These are phyloP conservation scores for Lateolabrax maculatus DNA, from an alignment of 2,797 vertebrate genomes.

Conservation along the genomic window DNA sequence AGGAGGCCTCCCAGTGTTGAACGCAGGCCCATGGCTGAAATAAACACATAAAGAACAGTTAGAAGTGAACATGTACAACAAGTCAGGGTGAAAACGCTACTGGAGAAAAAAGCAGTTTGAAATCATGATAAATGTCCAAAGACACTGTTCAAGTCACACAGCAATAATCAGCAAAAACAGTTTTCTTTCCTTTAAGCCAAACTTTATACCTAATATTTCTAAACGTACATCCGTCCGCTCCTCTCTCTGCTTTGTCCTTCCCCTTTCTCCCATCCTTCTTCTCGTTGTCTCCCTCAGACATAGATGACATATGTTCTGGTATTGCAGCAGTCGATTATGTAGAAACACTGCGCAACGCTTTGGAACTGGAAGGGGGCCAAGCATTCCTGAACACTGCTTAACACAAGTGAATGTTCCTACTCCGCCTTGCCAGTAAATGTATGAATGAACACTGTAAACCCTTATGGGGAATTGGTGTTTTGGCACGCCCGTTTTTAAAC, in stretches of 20 bases:
- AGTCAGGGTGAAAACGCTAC: background rate
- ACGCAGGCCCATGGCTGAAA: conserved; percentile 62
- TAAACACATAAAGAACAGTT: conserved; percentile 25
- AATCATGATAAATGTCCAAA: background rate
- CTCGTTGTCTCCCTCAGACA: background rate
- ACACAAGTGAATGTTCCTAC: background rate
- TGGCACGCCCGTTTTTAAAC: too few relatives aligned
- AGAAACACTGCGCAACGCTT: conserved; percentile 17
- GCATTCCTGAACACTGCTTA: conserved; percentile 20
- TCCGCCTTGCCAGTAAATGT: background rate
- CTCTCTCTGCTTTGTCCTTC: background rate
- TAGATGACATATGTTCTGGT: conserved; percentile 15
- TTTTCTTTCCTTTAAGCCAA: conserved; percentile 11
- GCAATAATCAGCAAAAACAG: background rate
- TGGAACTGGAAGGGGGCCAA: conserved; percentile 1
- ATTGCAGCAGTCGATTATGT: conserved; percentile 18
- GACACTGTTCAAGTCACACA: background rate
- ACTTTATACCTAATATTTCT: background rate
- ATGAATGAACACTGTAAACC: background rate
- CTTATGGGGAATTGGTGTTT: background rate
- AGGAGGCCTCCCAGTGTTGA: conserved; percentile 31
- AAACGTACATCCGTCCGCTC: background rate
- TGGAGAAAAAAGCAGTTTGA: background rate
- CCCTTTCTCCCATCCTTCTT: background rate
- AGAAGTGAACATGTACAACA: background rate